Conservation (phyloP, 2,113 vertebrate genomes). For the Ardeotis arabs region DNA sequence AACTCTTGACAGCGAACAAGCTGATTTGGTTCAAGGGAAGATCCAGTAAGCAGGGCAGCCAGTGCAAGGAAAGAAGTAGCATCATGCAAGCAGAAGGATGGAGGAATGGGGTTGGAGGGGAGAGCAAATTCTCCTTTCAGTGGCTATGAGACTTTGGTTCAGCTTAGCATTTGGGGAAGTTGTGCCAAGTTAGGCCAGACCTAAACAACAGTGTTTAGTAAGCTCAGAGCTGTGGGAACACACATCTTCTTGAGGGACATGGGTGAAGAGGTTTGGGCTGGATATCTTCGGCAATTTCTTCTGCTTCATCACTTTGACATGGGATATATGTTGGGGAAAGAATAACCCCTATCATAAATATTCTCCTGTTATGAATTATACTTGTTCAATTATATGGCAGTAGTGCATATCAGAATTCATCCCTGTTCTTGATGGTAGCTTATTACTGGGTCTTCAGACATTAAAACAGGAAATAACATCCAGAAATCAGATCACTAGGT, state of each 20-base stretch:
- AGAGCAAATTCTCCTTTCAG: background rate
- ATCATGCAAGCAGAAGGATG: background rate
- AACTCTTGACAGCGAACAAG: fast-evolving
- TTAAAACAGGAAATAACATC: background rate
- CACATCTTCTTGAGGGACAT: background rate
- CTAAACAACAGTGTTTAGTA: background rate
- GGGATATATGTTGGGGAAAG: background rate
- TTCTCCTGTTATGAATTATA: background rate
- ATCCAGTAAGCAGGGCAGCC: background rate
- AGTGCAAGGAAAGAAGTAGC: background rate
- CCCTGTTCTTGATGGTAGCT: background rate
- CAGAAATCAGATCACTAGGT: background rate
- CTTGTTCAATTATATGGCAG: background rate
- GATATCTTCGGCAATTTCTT: background rate
- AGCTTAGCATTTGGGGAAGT: background rate
- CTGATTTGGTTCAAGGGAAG: background rate
- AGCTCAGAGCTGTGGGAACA: background rate
- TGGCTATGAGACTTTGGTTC: background rate
- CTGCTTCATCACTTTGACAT: background rate
- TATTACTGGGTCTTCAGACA: background rate
- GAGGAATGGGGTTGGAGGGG: background rate
- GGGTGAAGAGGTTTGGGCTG: background rate
- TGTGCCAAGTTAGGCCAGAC: background rate
- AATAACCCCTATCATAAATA: background rate
- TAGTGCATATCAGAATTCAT: background rate